These are phyloP conservation scores for Australoheros facetus DNA, from an alignment of 2,797 vertebrate species.

Conservation along the genomic window DNA sequence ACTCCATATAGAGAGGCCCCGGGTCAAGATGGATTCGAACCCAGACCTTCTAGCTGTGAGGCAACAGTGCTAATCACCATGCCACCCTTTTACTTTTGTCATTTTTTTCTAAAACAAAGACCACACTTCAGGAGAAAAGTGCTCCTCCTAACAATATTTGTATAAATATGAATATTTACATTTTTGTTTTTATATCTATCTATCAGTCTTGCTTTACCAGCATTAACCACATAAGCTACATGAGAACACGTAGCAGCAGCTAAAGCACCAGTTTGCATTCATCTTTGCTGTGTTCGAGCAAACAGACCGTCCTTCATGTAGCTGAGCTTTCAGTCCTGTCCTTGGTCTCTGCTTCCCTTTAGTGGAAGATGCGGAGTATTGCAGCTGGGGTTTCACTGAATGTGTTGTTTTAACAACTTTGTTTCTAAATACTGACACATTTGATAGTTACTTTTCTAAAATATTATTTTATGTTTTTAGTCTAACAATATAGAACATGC, in stretches of 20 bases:
- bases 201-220: neutral
- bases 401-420: neutral
- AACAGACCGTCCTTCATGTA: neutral
- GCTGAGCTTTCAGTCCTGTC: neutral
- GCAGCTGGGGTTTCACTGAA: neutral
- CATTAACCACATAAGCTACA: neutral
- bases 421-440: too few relatives aligned
- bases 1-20: too few relatives aligned
- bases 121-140: neutral
- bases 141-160: neutral
- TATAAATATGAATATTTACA: neutral
- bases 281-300: too few relatives aligned
- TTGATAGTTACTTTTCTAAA: neutral
- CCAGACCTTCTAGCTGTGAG: too few relatives aligned
- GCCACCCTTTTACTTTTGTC: neutral
- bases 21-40: too few relatives aligned
- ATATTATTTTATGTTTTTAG: neutral
- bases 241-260: too few relatives aligned
- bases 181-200: neutral
- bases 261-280: too few relatives aligned
- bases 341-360: conserved; percentile 21
- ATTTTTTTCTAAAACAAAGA: neutral
- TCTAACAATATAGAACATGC: neutral
- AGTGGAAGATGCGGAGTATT: conserved; percentile 11
- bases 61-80: too few relatives aligned